These are phyloP conservation scores for Pristionchus entomophagus DNA, from an alignment of 2,888 invertebrate genomes.

Conservation along the genomic window DNA sequence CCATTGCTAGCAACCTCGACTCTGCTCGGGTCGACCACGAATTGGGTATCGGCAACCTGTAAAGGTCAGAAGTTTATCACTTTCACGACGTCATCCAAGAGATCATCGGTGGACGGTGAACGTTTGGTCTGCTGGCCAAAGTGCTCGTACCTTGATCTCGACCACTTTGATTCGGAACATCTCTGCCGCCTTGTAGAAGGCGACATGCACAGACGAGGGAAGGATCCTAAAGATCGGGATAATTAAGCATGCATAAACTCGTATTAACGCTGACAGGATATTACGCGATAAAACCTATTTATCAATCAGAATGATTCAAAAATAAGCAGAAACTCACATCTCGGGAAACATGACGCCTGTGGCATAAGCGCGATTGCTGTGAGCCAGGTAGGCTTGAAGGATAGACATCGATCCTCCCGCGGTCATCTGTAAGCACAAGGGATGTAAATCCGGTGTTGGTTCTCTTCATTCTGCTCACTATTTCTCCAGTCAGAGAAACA, in stretches of 20 bases:
- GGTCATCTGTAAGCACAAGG: constrained; percentile 87
- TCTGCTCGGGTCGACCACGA: constrained; percentile 84
- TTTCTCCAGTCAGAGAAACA: no score
- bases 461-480: no score
- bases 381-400: constrained; percentile 92
- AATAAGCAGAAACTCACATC: constrained; percentile 80
- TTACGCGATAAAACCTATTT: no score
- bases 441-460: no score
- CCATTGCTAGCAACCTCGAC: constrained; percentile 87
- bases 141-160: constrained; percentile 86
- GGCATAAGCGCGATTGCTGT: constrained; percentile 86
- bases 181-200: constrained; percentile 88
- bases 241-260: no score
- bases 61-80: no score
- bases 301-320: no score
- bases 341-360: constrained; percentile 90
- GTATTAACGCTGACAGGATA: no score
- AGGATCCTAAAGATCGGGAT: constrained; percentile 80
- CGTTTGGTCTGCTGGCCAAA: no score
- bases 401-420: constrained; percentile 98
- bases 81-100: no score
- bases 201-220: constrained; percentile 91
- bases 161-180: constrained; percentile 86
- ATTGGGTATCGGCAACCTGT: constrained; percentile 82
- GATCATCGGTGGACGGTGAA: no score